A percentile compares a stretch with the other conserved stretches of the same genome.
Evolutionary conservation across 1,140 invertebrate genomes (phyloP).

Genomic region (Eurosta solidaginis): DNA sequence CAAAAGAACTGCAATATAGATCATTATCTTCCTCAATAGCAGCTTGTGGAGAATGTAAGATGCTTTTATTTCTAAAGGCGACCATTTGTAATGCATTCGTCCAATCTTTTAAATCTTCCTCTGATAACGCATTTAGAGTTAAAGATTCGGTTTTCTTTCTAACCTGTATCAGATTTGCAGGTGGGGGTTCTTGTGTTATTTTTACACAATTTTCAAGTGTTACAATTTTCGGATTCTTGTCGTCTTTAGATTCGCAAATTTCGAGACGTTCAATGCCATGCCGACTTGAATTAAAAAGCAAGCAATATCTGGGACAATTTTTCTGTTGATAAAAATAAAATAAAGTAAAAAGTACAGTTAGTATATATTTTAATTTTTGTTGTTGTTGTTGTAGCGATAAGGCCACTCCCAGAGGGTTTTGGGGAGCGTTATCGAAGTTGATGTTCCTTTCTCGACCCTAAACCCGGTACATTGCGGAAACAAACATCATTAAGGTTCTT

Average conservation of each 20-base stretch:
- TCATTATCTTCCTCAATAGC: constrained; percentile 85
- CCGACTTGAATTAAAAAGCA: constrained; percentile 79
- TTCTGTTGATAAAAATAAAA: constrained; percentile 43
- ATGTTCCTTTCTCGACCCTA: too few species aligned
- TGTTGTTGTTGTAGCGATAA: too few species aligned
- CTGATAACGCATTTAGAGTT: constrained; percentile 73
- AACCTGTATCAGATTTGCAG: constrained; percentile 67
- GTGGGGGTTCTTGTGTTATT: constrained; percentile 71
- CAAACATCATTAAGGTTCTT: too few species aligned
- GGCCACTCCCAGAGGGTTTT: too few species aligned
- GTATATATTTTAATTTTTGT: too few species aligned
- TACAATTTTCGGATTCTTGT: constrained; percentile 74
- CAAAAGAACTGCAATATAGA: constrained; percentile 77
- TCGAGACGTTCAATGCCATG: constrained; percentile 82
- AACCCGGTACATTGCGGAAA: too few species aligned
- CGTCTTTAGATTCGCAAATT: constrained; percentile 78
- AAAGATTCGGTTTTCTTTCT: constrained; percentile 74
- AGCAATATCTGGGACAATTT: constrained; percentile 54
- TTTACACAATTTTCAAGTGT: constrained; percentile 85
- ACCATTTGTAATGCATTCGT: constrained; percentile 77
- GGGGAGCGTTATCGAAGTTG: too few species aligned
- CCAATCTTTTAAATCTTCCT: constrained; percentile 76
- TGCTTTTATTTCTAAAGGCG: constrained; percentile 73
- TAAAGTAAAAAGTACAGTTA: too few species aligned
- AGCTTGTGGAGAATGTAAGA: constrained; percentile 39